Evolutionary conservation across 2,797 vertebrate species (phyloP).

Genomic region (Octomys mimax): DNA sequence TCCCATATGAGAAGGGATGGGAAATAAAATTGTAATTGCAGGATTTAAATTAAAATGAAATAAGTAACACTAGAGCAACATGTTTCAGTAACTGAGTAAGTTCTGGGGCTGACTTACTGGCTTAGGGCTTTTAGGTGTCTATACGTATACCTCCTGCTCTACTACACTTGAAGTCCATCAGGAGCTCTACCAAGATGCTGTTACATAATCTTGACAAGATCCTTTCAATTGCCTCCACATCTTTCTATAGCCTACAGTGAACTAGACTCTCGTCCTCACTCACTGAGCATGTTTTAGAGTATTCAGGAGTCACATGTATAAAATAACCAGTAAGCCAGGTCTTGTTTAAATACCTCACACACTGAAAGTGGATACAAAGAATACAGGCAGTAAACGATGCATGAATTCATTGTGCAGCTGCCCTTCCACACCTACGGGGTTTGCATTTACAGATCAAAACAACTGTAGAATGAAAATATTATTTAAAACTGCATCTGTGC

Average conservation of each 20-base stretch:
- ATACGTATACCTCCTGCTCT: background rate
- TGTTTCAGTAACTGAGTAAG: background rate
- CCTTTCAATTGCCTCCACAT: background rate
- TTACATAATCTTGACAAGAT: background rate
- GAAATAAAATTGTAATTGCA: background rate
- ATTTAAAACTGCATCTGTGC: background rate
- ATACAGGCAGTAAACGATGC: background rate
- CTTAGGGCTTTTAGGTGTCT: background rate
- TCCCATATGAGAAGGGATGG: background rate
- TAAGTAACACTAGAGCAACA: background rate
- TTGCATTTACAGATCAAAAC: background rate
- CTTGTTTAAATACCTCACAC: conserved; percentile 1
- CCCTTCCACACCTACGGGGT: background rate
- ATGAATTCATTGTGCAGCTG: background rate
- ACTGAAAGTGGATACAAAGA: background rate
- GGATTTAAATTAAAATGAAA: conserved; percentile 40
- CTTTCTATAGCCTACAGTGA: background rate
- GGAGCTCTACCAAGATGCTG: background rate
- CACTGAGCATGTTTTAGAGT: background rate
- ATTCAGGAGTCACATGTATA: background rate
- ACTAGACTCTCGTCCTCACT: background rate
- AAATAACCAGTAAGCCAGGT: background rate
- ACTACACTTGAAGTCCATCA: accelerated
- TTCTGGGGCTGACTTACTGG: background rate
- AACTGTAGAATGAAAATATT: background rate